Evolutionary conservation across 53 echinoderm and acorn worm genomes (phyloP), one percentile per base, ranked within the genome.

Genomic region (Glandiceps talaboti): DNA sequence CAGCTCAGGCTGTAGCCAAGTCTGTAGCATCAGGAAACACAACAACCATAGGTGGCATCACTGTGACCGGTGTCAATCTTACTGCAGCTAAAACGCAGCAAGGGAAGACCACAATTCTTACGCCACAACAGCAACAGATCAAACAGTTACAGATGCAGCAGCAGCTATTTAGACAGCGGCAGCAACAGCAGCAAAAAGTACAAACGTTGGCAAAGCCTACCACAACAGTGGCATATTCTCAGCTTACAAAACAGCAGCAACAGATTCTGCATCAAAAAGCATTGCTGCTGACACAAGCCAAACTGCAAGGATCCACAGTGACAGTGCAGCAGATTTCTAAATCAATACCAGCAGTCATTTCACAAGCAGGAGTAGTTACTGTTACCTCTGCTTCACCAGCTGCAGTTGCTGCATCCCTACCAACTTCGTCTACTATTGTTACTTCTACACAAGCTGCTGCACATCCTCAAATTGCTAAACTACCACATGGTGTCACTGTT

Each of bases 51-150:
- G 88, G 80, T 26, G 82, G 82, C 29, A 79, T 88, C 33, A 91
- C 91, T 0, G 91, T 94, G 30, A 90, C 85, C 25, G 91, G 94
- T 10, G 80, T 94, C 45, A 89, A 86, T 27, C 85, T 89, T 27
- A 78, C 91, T 1, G 82, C 81, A 29, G 81, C 86, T 0, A 86
- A 83, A 1, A 33, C 81, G 14, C 86, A 86, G 72, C 27, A 30
- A 27, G 87, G 87, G 28, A 79, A 82, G 29, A 82, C 85, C 26
- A 84, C 84, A 31, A 80, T 81, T 82, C 87, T 73, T 90, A 97
- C 78, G 82, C 92, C 74, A 91, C 31, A 91, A 88, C 88, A 91
- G 28, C 93, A 91, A 28, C 99, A 99, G 88, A 82, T 93, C 12
- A 76, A 89, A 0, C 86, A 91, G 83, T 88, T 94, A 89, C 91